These are phyloP conservation scores for Ectemnius lituratus DNA, from an alignment of 2,888 invertebrate species.

Conservation along the genomic window DNA sequence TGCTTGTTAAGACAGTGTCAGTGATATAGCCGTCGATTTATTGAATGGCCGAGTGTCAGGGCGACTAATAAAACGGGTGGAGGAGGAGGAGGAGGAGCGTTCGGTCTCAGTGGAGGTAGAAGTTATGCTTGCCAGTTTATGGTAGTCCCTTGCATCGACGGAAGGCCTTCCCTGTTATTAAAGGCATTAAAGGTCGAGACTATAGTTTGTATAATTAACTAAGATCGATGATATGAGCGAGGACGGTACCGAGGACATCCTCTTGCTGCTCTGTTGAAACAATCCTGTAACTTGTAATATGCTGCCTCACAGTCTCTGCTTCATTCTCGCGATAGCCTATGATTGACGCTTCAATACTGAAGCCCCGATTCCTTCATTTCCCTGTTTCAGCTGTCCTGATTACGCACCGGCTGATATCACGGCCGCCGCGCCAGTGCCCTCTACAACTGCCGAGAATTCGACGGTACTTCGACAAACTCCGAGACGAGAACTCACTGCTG, in stretches of 20 bases:
- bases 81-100: neutral
- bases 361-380: neutral
- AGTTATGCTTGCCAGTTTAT: constrained; percentile 32
- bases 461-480: neutral
- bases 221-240: constrained; percentile 55
- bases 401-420: neutral
- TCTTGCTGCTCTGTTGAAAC: constrained; percentile 32
- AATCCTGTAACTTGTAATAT: constrained; percentile 29
- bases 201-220: constrained; percentile 55
- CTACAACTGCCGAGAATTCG: neutral
- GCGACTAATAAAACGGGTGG: constrained; percentile 7
- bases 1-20: too few relatives aligned
- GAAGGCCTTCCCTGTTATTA: constrained; percentile 42
- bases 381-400: neutral
- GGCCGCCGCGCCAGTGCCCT: neutral
- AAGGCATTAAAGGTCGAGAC: constrained; percentile 56
- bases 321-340: constrained; percentile 16
- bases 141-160: constrained; percentile 33
- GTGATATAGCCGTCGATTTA: neutral
- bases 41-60: neutral
- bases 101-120: constrained; percentile 19
- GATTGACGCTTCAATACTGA: constrained; percentile 34
- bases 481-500: neutral
- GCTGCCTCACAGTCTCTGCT: constrained; percentile 10
- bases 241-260: constrained; percentile 32